Percentiles rank a stretch among this genome's conserved stretches.
These are phyloP conservation scores for Rhinatrema bivittatum DNA, from an alignment of 2,797 vertebrate species.

Conservation along the genomic window DNA sequence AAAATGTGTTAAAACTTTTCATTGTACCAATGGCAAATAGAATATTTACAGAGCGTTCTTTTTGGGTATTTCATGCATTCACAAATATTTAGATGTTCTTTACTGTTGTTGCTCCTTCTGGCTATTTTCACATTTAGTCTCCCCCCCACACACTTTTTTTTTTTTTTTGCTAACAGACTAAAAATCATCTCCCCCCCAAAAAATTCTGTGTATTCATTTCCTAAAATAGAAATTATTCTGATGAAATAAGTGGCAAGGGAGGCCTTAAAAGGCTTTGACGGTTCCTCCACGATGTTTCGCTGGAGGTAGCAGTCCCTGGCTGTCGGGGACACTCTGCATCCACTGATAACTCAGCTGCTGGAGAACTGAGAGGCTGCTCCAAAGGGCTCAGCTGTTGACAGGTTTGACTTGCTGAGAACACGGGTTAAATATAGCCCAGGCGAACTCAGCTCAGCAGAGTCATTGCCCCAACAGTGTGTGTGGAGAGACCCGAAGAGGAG, in stretches of 20 bases:
- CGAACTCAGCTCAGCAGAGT: conserved; percentile 57
- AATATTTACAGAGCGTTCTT: conserved; percentile 21
- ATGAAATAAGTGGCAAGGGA: conserved; percentile 42
- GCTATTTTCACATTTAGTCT: no score
- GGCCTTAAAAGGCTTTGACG: conserved; percentile 51
- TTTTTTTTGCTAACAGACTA: conserved; percentile 23
- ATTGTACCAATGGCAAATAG: conserved; percentile 11
- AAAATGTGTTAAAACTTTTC: conserved; percentile 8
- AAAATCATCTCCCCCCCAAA: conserved; percentile 23
- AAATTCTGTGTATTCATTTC: conserved; percentile 27
- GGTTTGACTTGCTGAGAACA: conserved; percentile 76
- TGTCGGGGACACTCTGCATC: conserved; percentile 35
- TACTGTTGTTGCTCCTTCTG: no score
- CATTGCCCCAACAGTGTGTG: conserved; percentile 58
- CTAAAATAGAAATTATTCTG: conserved; percentile 45
- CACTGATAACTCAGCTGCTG: conserved; percentile 83
- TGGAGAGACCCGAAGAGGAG: conserved; percentile 53
- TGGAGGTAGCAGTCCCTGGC: conserved; percentile 17
- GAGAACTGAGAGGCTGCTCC: conserved; percentile 62
- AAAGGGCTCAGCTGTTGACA: conserved; percentile 86
- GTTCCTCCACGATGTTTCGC: conserved; percentile 28
- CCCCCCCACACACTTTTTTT: no score
- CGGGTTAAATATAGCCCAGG: conserved; percentile 89
- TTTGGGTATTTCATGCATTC: no score
- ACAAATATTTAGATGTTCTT: no score